These are phyloP conservation scores for Porites lutea DNA, from an alignment of 64 coral and sea anemone species.

Conservation along the genomic window DNA sequence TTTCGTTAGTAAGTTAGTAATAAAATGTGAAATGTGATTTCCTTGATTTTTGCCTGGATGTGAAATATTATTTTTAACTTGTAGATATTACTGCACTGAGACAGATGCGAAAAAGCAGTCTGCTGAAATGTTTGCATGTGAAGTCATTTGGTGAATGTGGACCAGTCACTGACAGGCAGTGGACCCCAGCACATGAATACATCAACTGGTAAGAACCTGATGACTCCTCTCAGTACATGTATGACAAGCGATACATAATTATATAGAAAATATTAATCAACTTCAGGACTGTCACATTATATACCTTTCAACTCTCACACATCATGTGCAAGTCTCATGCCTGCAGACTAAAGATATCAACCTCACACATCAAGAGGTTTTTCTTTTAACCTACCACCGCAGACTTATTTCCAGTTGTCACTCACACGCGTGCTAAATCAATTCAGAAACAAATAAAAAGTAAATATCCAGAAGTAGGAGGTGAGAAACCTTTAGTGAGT, in stretches of 20 bases:
- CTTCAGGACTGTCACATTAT: not conserved
- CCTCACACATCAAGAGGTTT: too few relatives aligned
- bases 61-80: not conserved
- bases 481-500: too few relatives aligned
- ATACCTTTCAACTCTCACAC: too few relatives aligned
- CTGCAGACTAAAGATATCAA: too few relatives aligned
- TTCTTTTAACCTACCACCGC: too few relatives aligned
- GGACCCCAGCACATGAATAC: conserved; percentile 78
- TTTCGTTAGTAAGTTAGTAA: too few relatives aligned
- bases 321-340: too few relatives aligned
- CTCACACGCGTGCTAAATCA: too few relatives aligned
- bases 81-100: conserved; percentile 80
- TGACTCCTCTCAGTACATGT: not conserved
- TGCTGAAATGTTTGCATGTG: conserved; percentile 71
- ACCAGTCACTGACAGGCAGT: conserved; percentile 49
- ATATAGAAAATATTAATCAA: not conserved
- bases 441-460: too few relatives aligned
- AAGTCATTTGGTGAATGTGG: conserved; percentile 71
- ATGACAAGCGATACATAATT: not conserved
- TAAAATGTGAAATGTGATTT: not conserved
- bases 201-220: conserved; percentile 84
- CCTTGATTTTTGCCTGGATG: not conserved
- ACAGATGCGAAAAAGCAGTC: conserved; percentile 66
- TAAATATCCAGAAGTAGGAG: too few relatives aligned
- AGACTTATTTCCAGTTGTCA: too few relatives aligned